Evolutionary conservation across 2,797 vertebrate genomes (phyloP), one percentile per base, ranked within the genome.

Genomic region (Callimico goeldii): DNA sequence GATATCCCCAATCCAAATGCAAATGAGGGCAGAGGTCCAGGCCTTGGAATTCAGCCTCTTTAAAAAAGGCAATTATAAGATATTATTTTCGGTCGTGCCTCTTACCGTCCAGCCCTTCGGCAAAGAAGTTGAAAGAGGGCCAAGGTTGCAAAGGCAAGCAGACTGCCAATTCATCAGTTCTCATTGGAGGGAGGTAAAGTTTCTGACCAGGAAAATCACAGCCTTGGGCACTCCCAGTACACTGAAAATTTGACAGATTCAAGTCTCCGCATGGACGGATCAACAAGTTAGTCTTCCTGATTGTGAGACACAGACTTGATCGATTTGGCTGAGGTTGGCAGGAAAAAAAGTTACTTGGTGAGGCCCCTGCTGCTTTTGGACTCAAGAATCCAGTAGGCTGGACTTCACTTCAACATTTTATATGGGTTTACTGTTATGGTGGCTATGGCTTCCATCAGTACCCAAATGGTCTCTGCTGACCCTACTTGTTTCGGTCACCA

Each of bases 11-110:
- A 76, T 81, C 64, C 88, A 89, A 73, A 95, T 94, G 88, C 72
- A 91, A 94, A 97, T 83, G 79, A 83, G 19, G 55, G 48, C 30
- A 36, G 94, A 90, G 85, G 96, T 64, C 50, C 82, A 81, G 64
- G 70, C 57, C n/a, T 84, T 70, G 94, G 93, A 94, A 95, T 7
- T 33, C 30, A 84, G 91, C 81, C 15, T 92, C 73, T 93, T 90
- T 73, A 4, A 72, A 84, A 91, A 95, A 93, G 88, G 64, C 73
- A 92, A 96, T 96, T 85, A 90, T 43, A 72, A 95, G 83, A 97
- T 91, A 96, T 96, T 91, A 92, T 96, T 97, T 95, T 79, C 75
- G 72, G 55, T n/a, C 24, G 30, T 33, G 46, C 80, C 94, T 90
- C 89, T 95, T 72, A 86, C 46, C 1, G 72, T 88, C 58, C 26